These are phyloP conservation scores for Pammene fasciana DNA, from an alignment of 2,888 invertebrate genomes.

Conservation along the genomic window DNA sequence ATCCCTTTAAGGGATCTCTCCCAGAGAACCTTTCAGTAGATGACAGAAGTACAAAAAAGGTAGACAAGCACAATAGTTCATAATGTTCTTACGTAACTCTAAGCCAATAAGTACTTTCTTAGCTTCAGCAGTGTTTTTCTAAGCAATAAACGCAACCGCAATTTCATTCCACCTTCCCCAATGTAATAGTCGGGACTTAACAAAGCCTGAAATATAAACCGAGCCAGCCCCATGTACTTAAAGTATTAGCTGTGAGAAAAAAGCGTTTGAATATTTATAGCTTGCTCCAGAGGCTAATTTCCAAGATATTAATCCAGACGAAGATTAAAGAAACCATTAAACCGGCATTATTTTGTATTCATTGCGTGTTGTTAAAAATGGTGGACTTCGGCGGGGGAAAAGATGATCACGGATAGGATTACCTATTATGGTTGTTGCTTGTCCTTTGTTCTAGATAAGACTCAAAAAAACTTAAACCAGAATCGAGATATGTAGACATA, in stretches of 20 bases:
- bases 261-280: slow-evolving; percentile 45
- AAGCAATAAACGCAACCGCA: slow-evolving; percentile 1
- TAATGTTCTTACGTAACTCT: too few species aligned
- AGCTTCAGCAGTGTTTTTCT: not conserved
- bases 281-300: slow-evolving; percentile 44
- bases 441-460: not conserved
- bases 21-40: too few species aligned
- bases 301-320: slow-evolving; percentile 44
- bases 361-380: slow-evolving; percentile 28
- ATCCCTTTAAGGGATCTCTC: too few species aligned
- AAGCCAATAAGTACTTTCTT: not conserved
- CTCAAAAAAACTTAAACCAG: too few species aligned
- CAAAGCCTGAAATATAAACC: slow-evolving; percentile 38
- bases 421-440: not conserved
- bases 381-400: slow-evolving; percentile 1
- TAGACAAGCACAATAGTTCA: too few species aligned
- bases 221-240: slow-evolving; percentile 33
- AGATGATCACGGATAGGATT: not conserved
- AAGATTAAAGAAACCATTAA: slow-evolving; percentile 46
- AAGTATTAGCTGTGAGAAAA: slow-evolving; percentile 43
- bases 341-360: slow-evolving; percentile 41
- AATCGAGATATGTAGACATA: too few species aligned
- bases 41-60: too few species aligned
- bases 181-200: slow-evolving; percentile 28
- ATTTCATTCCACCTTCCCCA: slow-evolving; percentile 9